These are phyloP conservation scores for Coreoperca whiteheadi DNA, from an alignment of 2,113 vertebrate species.

Conservation along the genomic window DNA sequence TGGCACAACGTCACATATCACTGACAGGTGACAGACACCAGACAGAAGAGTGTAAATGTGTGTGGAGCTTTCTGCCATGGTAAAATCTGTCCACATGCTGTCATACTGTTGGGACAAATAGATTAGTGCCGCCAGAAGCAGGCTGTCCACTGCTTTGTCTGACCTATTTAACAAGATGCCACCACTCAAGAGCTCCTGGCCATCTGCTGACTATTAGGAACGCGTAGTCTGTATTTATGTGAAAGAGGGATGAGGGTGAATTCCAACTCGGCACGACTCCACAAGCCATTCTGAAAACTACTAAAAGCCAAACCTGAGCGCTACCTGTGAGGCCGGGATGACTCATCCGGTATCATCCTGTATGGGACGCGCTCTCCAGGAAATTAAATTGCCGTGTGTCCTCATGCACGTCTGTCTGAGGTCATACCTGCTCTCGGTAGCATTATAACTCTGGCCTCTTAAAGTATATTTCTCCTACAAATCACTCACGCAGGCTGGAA, in stretches of 20 bases:
- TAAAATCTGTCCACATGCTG: slow-evolving; percentile 9
- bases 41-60: background rate
- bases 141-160: slow-evolving; percentile 13
- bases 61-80: slow-evolving; percentile 7
- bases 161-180: slow-evolving; percentile 36
- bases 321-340: slow-evolving; percentile 32
- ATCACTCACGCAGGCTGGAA: background rate
- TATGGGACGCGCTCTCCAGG: slow-evolving; percentile 39
- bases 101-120: slow-evolving; percentile 39
- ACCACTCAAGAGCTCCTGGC: slow-evolving; percentile 6
- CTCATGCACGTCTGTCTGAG: slow-evolving; percentile 12
- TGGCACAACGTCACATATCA: slow-evolving; percentile 7
- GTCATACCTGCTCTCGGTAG: slow-evolving; percentile 11
- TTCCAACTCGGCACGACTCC: slow-evolving; percentile 25
- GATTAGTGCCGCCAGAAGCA: slow-evolving; percentile 44
- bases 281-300: slow-evolving; percentile 32
- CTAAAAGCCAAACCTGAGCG: slow-evolving; percentile 19
- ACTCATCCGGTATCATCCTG: slow-evolving; percentile 49
- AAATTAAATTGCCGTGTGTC: slow-evolving; percentile 38
- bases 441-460: background rate
- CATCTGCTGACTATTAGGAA: slow-evolving; percentile 36
- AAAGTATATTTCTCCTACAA: background rate
- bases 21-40: slow-evolving; percentile 5
- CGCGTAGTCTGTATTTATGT: slow-evolving; percentile 17
- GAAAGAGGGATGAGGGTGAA: slow-evolving; percentile 7